Base-by-base conservation (phyloP, 1,140 invertebrate genomes). In the Temnothorax longispinosus region DNA sequence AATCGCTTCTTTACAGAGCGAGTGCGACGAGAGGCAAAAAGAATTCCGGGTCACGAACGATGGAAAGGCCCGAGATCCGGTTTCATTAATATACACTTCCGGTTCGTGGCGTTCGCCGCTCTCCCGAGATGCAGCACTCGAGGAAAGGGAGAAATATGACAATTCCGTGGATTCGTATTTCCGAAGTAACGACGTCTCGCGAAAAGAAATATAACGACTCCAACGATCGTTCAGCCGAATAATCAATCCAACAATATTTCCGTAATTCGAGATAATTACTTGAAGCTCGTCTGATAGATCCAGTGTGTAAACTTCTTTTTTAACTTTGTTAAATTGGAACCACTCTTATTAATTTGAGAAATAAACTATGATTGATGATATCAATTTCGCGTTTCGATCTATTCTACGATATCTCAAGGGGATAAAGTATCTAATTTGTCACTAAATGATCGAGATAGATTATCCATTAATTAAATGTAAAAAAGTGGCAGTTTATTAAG, bases 21-120 rank as follows among this genome's bases (percentile, higher is more conserved):
- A 56, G n/a, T 18, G 13, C 50, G 32, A n/a, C 38, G 27, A 41
- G 35, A 56, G 11, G 15, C 52, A 21, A 74, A 27, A 82, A 74
- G 27, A 84, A 84, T 84, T 84, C 54, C 15, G 15, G 32, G 4
- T n/a, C 44, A 54, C 71, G 32, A 64, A 50, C 21, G 47, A 47
- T 62, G 21, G 13, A 78, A 86, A 80, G 56, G 60, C 38, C n/a
- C 38, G 11, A 67, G 50, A 92, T 94, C 92, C 91, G 89, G 91
- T 87, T 93, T 93, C 91, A 93, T 93, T 94, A 91, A 93, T 92
- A 93, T 92, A 60, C 89, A 56, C 91, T 94, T 93, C 93, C 93
- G 92, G 74, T 91, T 88, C 54, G 84, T 27, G 72, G 38, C 72
- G 72, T 88, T 88, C 72, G 35, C 32, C 64, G 64, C 64, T 71